Conservation (phyloP, 2,797 vertebrate species). For the Triplophysa yarkandensis region DNA sequence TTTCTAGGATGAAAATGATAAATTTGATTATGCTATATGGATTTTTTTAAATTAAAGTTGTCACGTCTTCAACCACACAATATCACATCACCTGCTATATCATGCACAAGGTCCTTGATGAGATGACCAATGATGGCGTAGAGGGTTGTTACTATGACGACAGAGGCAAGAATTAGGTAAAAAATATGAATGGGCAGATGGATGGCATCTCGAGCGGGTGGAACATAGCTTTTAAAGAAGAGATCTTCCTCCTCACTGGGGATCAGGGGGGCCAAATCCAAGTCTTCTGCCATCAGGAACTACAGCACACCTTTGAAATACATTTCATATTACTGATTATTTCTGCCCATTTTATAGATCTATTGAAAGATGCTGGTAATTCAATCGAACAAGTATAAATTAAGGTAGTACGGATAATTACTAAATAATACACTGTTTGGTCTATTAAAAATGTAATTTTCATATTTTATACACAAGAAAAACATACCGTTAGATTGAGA, state of each 20-base stretch:
- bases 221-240: constrained; percentile 81
- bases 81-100: constrained; percentile 77
- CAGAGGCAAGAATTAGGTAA: constrained; percentile 72
- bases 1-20: too few species aligned
- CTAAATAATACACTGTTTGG: not conserved
- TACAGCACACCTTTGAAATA: not conserved
- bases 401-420: too few species aligned
- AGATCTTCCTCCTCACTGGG: constrained; percentile 64
- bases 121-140: constrained; percentile 93
- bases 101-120: constrained; percentile 90
- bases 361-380: not conserved
- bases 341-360: not conserved
- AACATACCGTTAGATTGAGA: not conserved
- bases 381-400: not conserved
- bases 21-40: too few species aligned
- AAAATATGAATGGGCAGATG: not conserved
- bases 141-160: constrained; percentile 80
- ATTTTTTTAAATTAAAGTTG: too few species aligned
- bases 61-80: too few species aligned
- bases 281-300: constrained; percentile 17
- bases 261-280: not conserved
- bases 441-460: not conserved
- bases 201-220: constrained; percentile 79
- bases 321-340: not conserved
- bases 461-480: not conserved